Evolutionary conservation across 2,888 invertebrate genomes (phyloP).

Genomic region (Campoplex capitator): DNA sequence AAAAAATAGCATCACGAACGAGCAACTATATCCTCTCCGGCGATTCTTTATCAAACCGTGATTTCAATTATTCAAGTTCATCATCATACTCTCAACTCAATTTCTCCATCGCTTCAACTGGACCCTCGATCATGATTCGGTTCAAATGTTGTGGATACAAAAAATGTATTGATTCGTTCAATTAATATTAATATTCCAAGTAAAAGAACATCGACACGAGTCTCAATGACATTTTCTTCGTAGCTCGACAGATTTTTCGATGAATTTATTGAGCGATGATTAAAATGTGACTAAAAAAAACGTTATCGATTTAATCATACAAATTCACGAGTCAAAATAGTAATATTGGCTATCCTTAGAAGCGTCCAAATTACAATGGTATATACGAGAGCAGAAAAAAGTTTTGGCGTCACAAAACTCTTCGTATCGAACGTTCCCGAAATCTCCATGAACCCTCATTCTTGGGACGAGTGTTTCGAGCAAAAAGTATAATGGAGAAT

Average conservation of each 20-base stretch:
- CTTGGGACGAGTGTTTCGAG: background rate
- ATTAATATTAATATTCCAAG: too few species aligned
- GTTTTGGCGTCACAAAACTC: background rate
- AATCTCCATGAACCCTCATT: background rate
- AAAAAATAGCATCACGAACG: slow-evolving; percentile 22
- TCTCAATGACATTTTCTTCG: background rate
- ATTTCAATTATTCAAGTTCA: background rate
- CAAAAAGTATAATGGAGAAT: background rate
- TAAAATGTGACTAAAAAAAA: background rate
- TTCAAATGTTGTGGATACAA: background rate
- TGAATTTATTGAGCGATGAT: background rate
- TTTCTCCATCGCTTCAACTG: background rate
- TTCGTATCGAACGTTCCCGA: background rate
- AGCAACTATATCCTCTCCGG: background rate
- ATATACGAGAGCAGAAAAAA: background rate
- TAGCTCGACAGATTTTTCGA: background rate
- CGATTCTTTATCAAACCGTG: background rate
- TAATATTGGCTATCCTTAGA: background rate
- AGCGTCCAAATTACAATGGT: too few species aligned
- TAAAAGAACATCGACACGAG: background rate
- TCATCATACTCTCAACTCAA: background rate
- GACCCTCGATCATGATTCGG: background rate
- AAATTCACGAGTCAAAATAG: too few species aligned
- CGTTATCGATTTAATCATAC: background rate
- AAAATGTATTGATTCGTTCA: too few species aligned